These are phyloP conservation scores for Aramus guarauna DNA, from an alignment of 2,113 vertebrate genomes.

Conservation along the genomic window DNA sequence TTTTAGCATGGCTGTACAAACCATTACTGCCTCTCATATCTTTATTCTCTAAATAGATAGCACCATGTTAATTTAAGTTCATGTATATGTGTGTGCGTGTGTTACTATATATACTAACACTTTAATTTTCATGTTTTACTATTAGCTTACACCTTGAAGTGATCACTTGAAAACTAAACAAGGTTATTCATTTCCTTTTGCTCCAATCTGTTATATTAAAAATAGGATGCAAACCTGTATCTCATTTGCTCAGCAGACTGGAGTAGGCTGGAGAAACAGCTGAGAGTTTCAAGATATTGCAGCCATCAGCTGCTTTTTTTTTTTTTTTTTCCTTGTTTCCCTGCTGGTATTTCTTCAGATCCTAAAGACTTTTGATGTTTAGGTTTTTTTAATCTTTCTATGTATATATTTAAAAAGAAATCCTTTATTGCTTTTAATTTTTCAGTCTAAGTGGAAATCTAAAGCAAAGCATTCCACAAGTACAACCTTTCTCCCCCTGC, in stretches of 20 bases:
- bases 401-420: not conserved
- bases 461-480: not conserved
- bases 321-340: not conserved
- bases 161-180: not conserved
- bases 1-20: not conserved
- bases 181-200: not conserved
- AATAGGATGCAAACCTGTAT: not conserved
- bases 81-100: not conserved
- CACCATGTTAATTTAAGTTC: not conserved
- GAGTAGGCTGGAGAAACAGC: not conserved
- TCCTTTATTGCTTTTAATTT: not conserved
- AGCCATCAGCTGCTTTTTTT: not conserved
- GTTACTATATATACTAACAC: not conserved
- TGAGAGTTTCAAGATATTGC: not conserved
- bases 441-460: not conserved
- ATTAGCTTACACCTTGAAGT: not conserved
- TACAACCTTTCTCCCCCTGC: not conserved
- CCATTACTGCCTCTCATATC: not conserved
- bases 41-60: not conserved
- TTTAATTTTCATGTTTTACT: not conserved
- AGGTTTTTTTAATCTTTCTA: not conserved
- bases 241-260: not conserved
- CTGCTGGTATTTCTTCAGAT: not conserved
- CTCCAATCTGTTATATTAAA: not conserved
- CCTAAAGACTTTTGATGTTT: not conserved